Base-by-base conservation (phyloP, 2,797 vertebrate genomes). In the Hypotaenidia okinawae region DNA sequence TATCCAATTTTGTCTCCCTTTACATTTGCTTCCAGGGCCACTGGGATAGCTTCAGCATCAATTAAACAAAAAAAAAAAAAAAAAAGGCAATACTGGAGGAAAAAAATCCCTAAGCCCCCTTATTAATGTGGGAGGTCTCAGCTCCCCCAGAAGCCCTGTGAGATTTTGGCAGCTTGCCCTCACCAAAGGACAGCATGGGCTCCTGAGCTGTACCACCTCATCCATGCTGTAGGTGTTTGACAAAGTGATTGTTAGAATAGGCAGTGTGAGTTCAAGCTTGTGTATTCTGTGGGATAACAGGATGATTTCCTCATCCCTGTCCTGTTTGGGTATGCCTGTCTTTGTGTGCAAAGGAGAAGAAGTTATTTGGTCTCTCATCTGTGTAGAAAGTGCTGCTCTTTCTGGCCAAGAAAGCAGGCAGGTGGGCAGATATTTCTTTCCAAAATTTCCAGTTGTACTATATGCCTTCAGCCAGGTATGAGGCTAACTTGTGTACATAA, bases 401-500 rank as follows among this genome's bases (percentile, higher is more conserved):
- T 23, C 41, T 91, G 77, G 87, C 77, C 57, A 78, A 35, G 52
- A 59, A 73, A 77, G 35, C 41, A 81, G 57, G 70, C 89, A 95
- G 77, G 80, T 93, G 74, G 70, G 57, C 27, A 90, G 85, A 47
- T 54, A 86, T 35, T 91, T 84, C 58, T 69, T 87, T 82, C 83
- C 68, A 90, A 85, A 91, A 85, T 95, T 95, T 93, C 58, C 91
- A 88, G 79, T 93, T 90, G 86, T 33, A 33, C 39, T 72, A 8
- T 73, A 73, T 87, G 76, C 61, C 52, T 80, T 91, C 82, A 94
- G 43, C 81, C 84, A 73, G 70, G 81, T 94, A 89, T 93, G 70
- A 95, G 63, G 25, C 80, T 88, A 77, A 84, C 66, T 80, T 93
- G 27, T 88, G 57, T 91, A 89, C 80, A 67, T 85, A 97, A 86